Evolutionary conservation across 2,888 invertebrate genomes (phyloP).

Genomic region (Taenaris catops): DNA sequence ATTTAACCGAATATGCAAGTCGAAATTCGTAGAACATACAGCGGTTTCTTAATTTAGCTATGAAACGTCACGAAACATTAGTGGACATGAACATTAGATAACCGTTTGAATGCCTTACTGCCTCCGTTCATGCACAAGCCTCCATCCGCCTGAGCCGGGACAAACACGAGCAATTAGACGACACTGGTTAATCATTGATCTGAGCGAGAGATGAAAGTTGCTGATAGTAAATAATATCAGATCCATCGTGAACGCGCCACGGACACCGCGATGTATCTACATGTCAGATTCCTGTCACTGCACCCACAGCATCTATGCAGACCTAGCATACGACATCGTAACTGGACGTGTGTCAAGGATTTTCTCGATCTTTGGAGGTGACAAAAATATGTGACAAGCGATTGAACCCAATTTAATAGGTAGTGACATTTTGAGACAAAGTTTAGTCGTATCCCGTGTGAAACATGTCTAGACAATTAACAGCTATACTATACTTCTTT

Average conservation of each 20-base stretch:
- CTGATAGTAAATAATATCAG: conserved; percentile 44
- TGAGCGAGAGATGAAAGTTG: conserved; percentile 72
- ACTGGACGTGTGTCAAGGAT: no score
- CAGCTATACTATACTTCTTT: no score
- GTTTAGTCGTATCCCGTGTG: no score
- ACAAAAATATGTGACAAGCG: no score
- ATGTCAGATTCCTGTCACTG: conserved; percentile 56
- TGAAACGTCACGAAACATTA: conserved; percentile 28
- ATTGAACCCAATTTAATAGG: no score
- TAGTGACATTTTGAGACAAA: no score
- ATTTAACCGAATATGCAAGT: neutral
- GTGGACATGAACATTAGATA: conserved; percentile 25
- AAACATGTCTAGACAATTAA: no score
- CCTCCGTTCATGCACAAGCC: conserved; percentile 54
- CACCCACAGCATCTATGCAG: conserved; percentile 19
- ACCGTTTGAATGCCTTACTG: conserved; percentile 30
- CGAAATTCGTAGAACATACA: conserved; percentile 3
- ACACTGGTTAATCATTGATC: conserved; percentile 71
- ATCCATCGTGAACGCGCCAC: conserved; percentile 30
- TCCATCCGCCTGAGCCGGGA: conserved; percentile 44
- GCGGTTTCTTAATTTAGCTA: conserved; percentile 4
- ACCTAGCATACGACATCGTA: no score
- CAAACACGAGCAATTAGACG: conserved; percentile 70
- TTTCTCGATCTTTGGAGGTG: no score
- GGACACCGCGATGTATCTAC: conserved; percentile 38